Base-by-base conservation (phyloP, 1,140 invertebrate species). In the Cardiocondyla obscurior region DNA sequence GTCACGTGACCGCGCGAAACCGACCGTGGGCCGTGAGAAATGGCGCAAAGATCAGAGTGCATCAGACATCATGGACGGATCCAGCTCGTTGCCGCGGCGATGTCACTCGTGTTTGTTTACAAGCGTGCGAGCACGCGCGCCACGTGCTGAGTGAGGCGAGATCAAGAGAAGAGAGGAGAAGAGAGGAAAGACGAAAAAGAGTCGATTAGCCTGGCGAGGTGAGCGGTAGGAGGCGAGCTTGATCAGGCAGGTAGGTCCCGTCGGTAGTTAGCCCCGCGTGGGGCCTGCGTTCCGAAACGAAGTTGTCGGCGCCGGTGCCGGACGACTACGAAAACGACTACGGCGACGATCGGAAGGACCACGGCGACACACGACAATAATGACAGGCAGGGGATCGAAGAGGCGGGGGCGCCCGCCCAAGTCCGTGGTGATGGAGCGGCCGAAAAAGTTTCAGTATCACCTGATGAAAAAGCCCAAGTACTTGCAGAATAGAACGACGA, bases 401-500 rank as follows among this genome's bases (percentile, higher is more conserved):
- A 96, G 97, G 94, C 95, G 97, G 94, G 97, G 97, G 88, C 96
- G 97, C 86, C 97, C 97, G 90, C 97, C 97, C 85, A 98, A 98
- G 95, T 96, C 97, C 79, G 96, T 97, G 89, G 96, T 96, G 92
- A 95, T 97, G 95, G 97, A 97, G 91, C 96, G 96, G 90, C 96
- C 96, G 87, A 96, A 96, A 91, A 97, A 97, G 94, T 97, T 97
- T 94, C 97, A 97, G 92, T 97, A 97, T 94, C 96, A 97, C 94
- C 94, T 98, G 91, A 95, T 98, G 92, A 98, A 98, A 94, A 98
- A 98, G 94, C 98, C 98, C 8, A 98, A 98, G 95, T 98, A 98
- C 94, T 95, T 98, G 89, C 95, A 96, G 92, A 95, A 95, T 91
- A 95, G 95, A 90, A 67, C 22, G 4, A 7, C 3, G 2, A 25